Conservation (phyloP, 1,140 invertebrate species). For the Magallana gigas region DNA sequence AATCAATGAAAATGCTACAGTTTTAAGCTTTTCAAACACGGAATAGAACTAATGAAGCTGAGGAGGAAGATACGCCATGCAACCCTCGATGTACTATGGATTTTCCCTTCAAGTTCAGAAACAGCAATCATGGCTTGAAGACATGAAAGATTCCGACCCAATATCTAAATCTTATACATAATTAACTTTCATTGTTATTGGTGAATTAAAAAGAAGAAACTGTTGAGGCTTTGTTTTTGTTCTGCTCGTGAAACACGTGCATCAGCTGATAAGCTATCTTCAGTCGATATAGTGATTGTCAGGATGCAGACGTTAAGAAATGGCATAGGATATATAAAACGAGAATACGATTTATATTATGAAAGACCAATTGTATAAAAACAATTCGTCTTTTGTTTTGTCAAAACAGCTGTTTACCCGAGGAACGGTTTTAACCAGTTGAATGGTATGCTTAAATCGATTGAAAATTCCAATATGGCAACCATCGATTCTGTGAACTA, state of each 20-base stretch:
- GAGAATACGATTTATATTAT: not conserved
- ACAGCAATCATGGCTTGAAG: not conserved
- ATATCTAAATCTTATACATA: constrained; percentile 25
- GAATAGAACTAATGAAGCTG: constrained; percentile 7
- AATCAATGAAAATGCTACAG: constrained; percentile 22
- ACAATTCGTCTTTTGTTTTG: not conserved
- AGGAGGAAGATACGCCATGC: constrained; percentile 2
- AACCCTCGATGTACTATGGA: constrained; percentile 9
- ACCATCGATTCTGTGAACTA: constrained; percentile 31
- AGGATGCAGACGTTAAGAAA: not conserved
- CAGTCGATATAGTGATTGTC: not conserved
- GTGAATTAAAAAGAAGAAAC: constrained; percentile 21
- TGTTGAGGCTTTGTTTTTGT: not conserved
- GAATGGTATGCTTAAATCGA: constrained; percentile 19
- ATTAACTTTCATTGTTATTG: not conserved
- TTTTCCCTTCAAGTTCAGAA: constrained; percentile 5
- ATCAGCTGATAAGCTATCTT: not conserved
- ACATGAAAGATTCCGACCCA: constrained; percentile 6
- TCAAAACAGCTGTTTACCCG: constrained; percentile 10
- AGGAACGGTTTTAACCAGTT: constrained; percentile 28
- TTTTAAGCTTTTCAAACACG: not conserved
- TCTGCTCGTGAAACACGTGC: not conserved
- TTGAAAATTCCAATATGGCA: constrained; percentile 38
- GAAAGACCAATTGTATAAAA: not conserved
- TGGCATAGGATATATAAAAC: not conserved